These are phyloP conservation scores for Drosophila gaucha DNA, from an alignment of 2,888 invertebrate species.

Conservation along the genomic window DNA sequence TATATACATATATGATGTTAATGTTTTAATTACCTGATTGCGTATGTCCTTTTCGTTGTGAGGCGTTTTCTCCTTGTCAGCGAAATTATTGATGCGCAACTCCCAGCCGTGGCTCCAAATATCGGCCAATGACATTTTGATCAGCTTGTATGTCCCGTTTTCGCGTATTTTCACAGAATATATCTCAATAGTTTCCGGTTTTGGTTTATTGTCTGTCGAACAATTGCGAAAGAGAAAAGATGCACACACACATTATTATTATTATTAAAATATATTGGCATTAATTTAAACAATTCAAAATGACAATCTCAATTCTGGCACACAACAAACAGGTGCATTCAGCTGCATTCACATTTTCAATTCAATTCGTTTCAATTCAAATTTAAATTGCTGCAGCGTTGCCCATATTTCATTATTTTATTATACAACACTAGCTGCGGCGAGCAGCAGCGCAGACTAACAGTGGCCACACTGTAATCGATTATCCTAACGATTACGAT, in stretches of 20 bases:
- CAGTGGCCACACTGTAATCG: conserved; percentile 13
- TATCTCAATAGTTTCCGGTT: conserved; percentile 89
- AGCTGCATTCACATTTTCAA: background rate
- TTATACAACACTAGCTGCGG: conserved; percentile 35
- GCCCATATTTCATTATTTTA: background rate
- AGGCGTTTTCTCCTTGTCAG: conserved; percentile 89
- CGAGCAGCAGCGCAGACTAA: no score
- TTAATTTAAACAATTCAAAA: conserved; percentile 41
- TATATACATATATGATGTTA: background rate
- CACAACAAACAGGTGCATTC: conserved; percentile 6
- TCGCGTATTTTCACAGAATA: conserved; percentile 86
- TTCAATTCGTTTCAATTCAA: conserved; percentile 27
- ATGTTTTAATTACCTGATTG: conserved; percentile 87
- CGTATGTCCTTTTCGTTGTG: conserved; percentile 89
- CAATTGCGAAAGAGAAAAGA: conserved; percentile 4
- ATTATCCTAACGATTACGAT: conserved; percentile 19
- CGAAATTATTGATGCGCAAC: conserved; percentile 90
- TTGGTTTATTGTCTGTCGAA: conserved; percentile 89
- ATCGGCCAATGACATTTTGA: conserved; percentile 87
- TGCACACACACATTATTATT: background rate
- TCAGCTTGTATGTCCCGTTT: conserved; percentile 87
- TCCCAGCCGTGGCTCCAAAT: conserved; percentile 90
- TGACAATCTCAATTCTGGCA: conserved; percentile 12
- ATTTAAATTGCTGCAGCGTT: conserved; percentile 42
- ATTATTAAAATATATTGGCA: conserved; percentile 27